phyloP scores from a whole-genome alignment of 1,140 invertebrate species.

The Drepana arcuata region DNA sequence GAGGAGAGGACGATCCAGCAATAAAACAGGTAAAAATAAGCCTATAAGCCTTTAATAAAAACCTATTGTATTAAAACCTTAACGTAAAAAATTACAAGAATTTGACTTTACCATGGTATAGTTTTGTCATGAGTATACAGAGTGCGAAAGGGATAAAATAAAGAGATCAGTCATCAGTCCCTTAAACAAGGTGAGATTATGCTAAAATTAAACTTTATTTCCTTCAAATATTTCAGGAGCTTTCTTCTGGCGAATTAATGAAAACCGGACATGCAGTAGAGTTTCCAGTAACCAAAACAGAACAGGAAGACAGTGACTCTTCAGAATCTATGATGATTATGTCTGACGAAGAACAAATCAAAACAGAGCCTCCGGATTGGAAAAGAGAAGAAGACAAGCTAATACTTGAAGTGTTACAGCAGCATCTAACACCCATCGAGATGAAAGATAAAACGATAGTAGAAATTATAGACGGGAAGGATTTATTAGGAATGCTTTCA shows the following conservation, averaged over 20 bases:
- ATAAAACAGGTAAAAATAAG: too few species aligned
- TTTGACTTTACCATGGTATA: too few species aligned
- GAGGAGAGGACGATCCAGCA: too few species aligned
- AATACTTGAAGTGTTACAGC: conserved; percentile 42
- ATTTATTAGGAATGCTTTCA: conserved; percentile 23
- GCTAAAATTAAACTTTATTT: not conserved
- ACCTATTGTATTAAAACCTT: too few species aligned
- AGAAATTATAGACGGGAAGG: conserved; percentile 42
- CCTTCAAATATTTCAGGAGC: conserved; percentile 13
- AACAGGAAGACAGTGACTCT: conserved; percentile 4
- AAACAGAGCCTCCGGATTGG: conserved; percentile 38
- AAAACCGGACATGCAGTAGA: not conserved
- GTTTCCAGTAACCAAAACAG: too few species aligned
- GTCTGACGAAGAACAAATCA: conserved; percentile 28
- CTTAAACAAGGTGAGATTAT: not conserved
- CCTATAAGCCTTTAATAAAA: too few species aligned
- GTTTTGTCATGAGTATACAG: too few species aligned
- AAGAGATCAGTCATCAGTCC: too few species aligned
- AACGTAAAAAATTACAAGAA: too few species aligned
- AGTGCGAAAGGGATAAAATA: too few species aligned
- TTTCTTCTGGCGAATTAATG: conserved; percentile 10
- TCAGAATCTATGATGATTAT: conserved; percentile 16
- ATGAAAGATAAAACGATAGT: conserved; percentile 35
- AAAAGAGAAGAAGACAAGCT: conserved; percentile 52
- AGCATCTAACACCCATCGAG: conserved; percentile 27